Conservation (phyloP, 2,888 invertebrate genomes). For the Monochamus alternatus region DNA sequence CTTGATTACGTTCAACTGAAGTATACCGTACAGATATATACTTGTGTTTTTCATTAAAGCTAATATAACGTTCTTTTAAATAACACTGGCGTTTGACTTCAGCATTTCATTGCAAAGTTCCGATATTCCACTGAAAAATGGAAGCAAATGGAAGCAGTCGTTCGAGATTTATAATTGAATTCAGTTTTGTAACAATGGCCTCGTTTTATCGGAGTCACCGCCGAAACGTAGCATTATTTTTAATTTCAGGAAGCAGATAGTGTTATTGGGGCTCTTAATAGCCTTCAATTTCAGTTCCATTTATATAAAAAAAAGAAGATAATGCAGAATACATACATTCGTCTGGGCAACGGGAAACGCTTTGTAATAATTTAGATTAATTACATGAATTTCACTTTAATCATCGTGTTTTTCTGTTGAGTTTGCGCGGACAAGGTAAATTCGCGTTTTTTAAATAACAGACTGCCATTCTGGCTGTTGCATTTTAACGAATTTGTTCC, state of each 20-base stretch:
- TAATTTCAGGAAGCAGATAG: constrained; percentile 63
- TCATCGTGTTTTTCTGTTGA: constrained; percentile 49
- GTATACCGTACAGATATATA: no score
- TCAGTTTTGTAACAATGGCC: constrained; percentile 52
- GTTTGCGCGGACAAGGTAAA: constrained; percentile 38
- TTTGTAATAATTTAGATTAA: constrained; percentile 61
- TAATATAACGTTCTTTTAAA: no score
- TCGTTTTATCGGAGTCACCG: constrained; percentile 50
- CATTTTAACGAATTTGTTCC: constrained; percentile 55
- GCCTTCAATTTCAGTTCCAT: constrained; percentile 59
- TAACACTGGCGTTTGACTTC: no score
- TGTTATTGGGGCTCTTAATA: constrained; percentile 57
- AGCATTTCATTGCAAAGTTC: neutral
- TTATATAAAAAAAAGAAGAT: constrained; percentile 61
- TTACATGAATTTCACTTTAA: constrained; percentile 57
- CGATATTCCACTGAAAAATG: constrained; percentile 1
- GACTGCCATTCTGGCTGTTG: constrained; percentile 36
- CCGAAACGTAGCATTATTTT: constrained; percentile 61
- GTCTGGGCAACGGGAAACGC: constrained; percentile 59
- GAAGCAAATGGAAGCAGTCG: neutral
- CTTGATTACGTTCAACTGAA: no score
- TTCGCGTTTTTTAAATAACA: constrained; percentile 50
- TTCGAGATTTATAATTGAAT: constrained; percentile 50
- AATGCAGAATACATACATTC: constrained; percentile 53
- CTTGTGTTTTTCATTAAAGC: no score